phyloP scores from a whole-genome alignment of 1,140 invertebrate genomes.

The Drosophila varians region DNA sequence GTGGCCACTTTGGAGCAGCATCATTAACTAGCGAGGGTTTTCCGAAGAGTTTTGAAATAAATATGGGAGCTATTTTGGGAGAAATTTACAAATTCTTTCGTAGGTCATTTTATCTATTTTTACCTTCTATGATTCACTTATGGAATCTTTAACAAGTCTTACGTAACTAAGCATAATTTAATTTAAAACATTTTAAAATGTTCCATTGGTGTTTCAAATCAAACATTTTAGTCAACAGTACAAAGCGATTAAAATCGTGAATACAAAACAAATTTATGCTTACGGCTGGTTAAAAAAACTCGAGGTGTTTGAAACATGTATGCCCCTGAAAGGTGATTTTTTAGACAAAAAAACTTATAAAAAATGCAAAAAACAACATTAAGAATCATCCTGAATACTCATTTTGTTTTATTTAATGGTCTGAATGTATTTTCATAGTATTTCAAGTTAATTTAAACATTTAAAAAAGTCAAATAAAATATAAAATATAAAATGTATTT shows the following conservation, averaged over 20 bases:
- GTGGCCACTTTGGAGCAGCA: conserved; percentile 26
- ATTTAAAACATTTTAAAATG: not conserved
- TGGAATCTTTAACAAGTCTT: not conserved
- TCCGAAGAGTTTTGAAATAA: conserved; percentile 6
- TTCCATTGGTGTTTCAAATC: not conserved
- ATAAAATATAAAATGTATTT: too few relatives aligned
- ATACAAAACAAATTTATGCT: not conserved
- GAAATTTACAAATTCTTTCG: too few relatives aligned
- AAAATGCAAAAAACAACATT: too few relatives aligned
- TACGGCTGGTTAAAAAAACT: not conserved
- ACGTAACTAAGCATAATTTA: not conserved
- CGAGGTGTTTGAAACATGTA: too few relatives aligned
- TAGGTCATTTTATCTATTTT: not conserved
- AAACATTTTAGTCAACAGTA: not conserved
- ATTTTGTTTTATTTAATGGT: too few relatives aligned
- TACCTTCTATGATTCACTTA: not conserved
- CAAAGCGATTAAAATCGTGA: not conserved
- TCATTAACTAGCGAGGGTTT: conserved; percentile 57
- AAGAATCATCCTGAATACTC: too few relatives aligned
- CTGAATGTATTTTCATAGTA: too few relatives aligned
- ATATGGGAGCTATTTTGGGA: not conserved
- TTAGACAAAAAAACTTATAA: too few relatives aligned
- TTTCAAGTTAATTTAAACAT: too few relatives aligned
- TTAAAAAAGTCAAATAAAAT: too few relatives aligned
- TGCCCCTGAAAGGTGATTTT: too few relatives aligned